Evolutionary conservation across 2,888 invertebrate species (phyloP).

Genomic region (Tetragnatha montana): DNA sequence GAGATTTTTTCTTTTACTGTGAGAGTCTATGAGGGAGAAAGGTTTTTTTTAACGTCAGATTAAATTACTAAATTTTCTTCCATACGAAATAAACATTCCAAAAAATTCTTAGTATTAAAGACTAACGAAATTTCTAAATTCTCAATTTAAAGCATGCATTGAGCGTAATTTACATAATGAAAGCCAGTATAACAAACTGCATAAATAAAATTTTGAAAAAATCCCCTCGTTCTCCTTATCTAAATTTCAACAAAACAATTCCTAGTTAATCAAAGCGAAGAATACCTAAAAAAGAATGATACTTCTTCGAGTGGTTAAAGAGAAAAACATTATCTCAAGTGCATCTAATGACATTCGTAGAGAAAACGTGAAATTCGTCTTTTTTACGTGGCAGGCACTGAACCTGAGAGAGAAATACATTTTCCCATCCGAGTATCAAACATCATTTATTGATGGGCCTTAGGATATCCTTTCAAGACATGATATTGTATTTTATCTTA

Average conservation of each 20-base stretch:
- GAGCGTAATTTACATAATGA: no score
- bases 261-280: constrained; percentile 13
- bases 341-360: constrained; percentile 16
- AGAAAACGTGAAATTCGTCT: constrained; percentile 10
- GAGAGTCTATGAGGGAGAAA: no score
- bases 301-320: constrained; percentile 22
- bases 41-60: no score
- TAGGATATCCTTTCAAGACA: neutral
- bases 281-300: constrained; percentile 2
- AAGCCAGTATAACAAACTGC: no score
- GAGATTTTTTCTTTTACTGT: no score
- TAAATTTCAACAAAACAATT: constrained; percentile 16
- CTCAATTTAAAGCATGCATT: no score
- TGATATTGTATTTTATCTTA: neutral
- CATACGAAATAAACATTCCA: neutral
- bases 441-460: neutral
- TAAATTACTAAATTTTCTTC: neutral
- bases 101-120: constrained; percentile 17
- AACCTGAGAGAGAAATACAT: neutral
- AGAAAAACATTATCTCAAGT: neutral
- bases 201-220: no score
- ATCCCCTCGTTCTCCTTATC: neutral
- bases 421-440: neutral
- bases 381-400: constrained; percentile 3
- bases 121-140: neutral